Percentiles rank a stretch among this genome's conserved stretches.
Conservation (phyloP, 1,140 invertebrate species). For the Cataglyphis hispanica region DNA sequence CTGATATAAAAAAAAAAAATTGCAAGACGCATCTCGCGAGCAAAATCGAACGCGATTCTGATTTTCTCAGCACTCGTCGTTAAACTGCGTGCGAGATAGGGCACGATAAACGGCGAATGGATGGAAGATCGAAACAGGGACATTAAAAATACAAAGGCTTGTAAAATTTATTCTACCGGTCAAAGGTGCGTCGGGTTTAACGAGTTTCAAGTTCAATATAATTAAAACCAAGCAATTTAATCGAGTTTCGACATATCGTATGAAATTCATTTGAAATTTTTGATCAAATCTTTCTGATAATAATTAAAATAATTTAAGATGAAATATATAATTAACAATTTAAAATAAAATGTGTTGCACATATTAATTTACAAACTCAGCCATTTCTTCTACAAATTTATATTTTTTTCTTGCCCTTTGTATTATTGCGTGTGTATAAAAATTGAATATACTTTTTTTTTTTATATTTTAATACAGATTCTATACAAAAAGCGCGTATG, state of each 20-base stretch:
- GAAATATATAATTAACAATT: background rate
- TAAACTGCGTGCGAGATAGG: conserved; percentile 53
- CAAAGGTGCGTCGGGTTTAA: conserved; percentile 62
- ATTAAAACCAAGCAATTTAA: conserved; percentile 47
- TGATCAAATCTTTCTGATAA: background rate
- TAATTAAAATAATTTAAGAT: background rate
- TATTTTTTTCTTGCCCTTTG: background rate
- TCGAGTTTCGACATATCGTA: background rate
- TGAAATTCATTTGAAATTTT: background rate
- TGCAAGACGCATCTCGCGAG: conserved; percentile 44
- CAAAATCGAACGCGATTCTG: conserved; percentile 32
- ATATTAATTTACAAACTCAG: background rate
- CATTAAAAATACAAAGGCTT: conserved; percentile 64
- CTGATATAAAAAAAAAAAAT: conserved; percentile 71
- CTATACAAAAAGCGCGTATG: background rate
- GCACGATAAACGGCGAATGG: conserved; percentile 57
- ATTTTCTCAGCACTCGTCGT: conserved; percentile 53
- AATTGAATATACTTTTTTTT: background rate
- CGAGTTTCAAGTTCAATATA: conserved; percentile 49
- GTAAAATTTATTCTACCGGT: conserved; percentile 69
- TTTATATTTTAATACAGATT: background rate
- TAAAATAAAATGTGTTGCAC: background rate
- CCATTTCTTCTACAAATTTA: background rate
- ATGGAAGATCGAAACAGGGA: conserved; percentile 38
- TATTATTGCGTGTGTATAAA: background rate